Percentiles rank a stretch among this genome's conserved stretches.
Conservation (phyloP, 2,888 invertebrate species). For the Leptura quadrifasciata region DNA sequence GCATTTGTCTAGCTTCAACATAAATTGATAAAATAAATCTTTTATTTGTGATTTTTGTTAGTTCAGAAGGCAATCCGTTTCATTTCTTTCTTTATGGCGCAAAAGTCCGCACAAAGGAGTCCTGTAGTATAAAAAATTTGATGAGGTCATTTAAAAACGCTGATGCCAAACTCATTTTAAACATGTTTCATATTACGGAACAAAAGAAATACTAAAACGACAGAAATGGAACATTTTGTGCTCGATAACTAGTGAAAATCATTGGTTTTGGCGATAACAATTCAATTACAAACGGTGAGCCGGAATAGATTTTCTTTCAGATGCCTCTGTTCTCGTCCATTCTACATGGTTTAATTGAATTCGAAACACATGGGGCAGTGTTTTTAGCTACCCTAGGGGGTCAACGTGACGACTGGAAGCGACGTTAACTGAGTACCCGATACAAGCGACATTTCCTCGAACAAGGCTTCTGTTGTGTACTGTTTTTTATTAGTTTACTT, state of each 20-base stretch:
- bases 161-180: slow-evolving; percentile 26
- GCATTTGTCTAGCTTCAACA: background rate
- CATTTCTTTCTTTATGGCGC: background rate
- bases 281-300: slow-evolving; percentile 51
- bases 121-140: slow-evolving; percentile 1
- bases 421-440: slow-evolving; percentile 1
- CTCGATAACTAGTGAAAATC: slow-evolving; percentile 39
- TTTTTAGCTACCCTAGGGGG: slow-evolving; percentile 6
- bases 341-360: slow-evolving; percentile 52
- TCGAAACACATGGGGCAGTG: slow-evolving; percentile 45
- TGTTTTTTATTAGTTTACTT: too few relatives aligned
- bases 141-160: slow-evolving; percentile 29
- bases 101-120: slow-evolving; percentile 6
- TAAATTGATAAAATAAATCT: background rate
- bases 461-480: background rate
- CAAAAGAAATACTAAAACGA: slow-evolving; percentile 29
- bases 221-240: slow-evolving; percentile 34
- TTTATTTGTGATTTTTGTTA: background rate
- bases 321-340: slow-evolving; percentile 40
- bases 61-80: background rate
- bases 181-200: slow-evolving; percentile 25
- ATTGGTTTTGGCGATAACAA: slow-evolving; percentile 48
- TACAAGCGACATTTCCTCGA: background rate
- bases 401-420: slow-evolving; percentile 12
- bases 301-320: slow-evolving; percentile 46